Conservation (phyloP, 2,113 vertebrate species). For the Ictidomys tridecemlineatus region DNA sequence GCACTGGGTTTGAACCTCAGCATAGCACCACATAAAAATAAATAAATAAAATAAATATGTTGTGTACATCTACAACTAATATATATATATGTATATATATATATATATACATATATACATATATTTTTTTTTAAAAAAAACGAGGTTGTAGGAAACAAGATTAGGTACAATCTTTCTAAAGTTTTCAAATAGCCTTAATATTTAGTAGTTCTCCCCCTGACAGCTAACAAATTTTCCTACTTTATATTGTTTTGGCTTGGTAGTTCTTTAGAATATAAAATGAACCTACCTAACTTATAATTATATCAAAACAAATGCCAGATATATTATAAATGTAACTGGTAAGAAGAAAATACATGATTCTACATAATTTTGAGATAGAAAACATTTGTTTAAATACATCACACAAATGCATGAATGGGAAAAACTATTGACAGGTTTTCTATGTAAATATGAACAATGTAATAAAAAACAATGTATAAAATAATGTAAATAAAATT, state of each 20-base stretch:
- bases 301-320: constrained; percentile 13
- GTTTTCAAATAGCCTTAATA: neutral
- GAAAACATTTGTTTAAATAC: neutral
- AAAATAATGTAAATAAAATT: neutral
- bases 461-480: neutral
- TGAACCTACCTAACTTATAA: neutral
- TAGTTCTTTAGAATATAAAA: constrained; percentile 11
- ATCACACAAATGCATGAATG: neutral
- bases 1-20: no score
- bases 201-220: neutral
- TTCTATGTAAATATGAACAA: neutral
- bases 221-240: neutral
- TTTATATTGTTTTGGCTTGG: neutral
- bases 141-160: neutral
- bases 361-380: neutral
- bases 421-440: neutral
- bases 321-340: constrained; percentile 10
- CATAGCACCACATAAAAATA: no score
- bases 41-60: no score
- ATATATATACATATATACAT: no score
- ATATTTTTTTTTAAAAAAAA: no score
- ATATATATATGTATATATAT: no score
- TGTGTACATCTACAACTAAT: no score
- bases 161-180: neutral
- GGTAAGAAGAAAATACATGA: neutral